Evolutionary conservation across 2,888 invertebrate genomes (phyloP), one percentile per base, ranked within the genome.

Genomic region (Eulithis prunata): DNA sequence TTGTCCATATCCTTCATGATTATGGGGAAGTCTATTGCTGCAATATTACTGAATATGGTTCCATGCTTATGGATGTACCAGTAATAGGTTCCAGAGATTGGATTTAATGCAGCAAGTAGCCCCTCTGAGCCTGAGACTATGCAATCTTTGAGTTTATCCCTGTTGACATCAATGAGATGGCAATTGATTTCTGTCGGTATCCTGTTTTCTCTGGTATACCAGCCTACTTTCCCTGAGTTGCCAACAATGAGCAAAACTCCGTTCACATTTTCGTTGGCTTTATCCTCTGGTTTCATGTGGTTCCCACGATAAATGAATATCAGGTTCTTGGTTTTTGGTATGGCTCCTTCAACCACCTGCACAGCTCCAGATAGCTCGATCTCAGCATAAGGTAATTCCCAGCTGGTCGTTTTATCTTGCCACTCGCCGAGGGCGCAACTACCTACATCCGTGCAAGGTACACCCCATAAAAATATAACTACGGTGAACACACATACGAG

Each of bases 111-210:
- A 75, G 87, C 94, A 65, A 93, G 79, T 11, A 93, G 74, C 0
- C 96, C 96, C 71, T 94, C 95, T 43, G 95, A 94, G 28, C 97
- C 96, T 14, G 96, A 93, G 5, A 97, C 94, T 62, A 97, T 91
- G 74, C 97, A 97, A 78, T 97, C 97, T 11, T 95, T 94, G 61
- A 94, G 94, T 10, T 95, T 95, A 80, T 97, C 96, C 58, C 89
- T 93, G 82, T 96, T 95, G 0, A 96, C 94, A 88, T 97, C 97
- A 60, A 97, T 90, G 1, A 96, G 86, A 32, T 95, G 94, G 79
- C 97, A 97, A 79, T 97, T 95, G 43, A 97, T 95, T 77, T 95
- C 94, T 32, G 94, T 94, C 0, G 97, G 97, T 74, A 95, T 94
- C 75, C 95, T 94, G 49, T 93, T 94, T 78, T 96, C 95, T 70